Evolutionary conservation across 2,797 vertebrate species (phyloP), one percentile per base, ranked within the genome.

Genomic region (Phrynocephalus vlangalii): DNA sequence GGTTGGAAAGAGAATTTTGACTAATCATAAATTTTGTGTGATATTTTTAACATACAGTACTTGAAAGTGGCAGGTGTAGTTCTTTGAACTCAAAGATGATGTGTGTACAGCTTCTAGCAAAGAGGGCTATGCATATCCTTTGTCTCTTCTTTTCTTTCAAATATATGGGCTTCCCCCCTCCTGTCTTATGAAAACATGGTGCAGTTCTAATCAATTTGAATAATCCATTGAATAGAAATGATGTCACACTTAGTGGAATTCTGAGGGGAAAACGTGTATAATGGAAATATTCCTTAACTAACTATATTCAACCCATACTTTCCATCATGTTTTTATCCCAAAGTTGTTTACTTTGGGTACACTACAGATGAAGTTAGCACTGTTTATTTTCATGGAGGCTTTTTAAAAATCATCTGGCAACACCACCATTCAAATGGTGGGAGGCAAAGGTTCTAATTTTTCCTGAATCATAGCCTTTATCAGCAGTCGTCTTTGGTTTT

Each of bases 161-260:
- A n/a, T 86, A 16, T 88, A 84, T 50, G 11, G 70, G 2, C 84
- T 44, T 30, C 2, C 5, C 87, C 1, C 67, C 20, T 90, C 89
- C 66, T 85, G 18, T 86, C 13, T 87, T 92, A 90, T 56, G 83
- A 83, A 87, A 82, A 73, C 18, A 79, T 90, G 24, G 76, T 94
- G 77, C 0, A 3, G 1, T 90, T 89, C 38, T 48, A 78, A 38
- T 50, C 83, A 84, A 18, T 91, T 84, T 91, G 91, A 90, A 83
- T 89, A 84, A 44, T 88, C 92, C 33, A 71, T 82, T 88, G 84
- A 38, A 90, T 3, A 78, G 5, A 33, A 90, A 70, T 88, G 88
- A 50, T 85, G 52, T 44, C 67, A 90, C n/a, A 33, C 38, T 30
- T 50, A 70, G 30, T 70, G 44, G 16, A 44, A 68, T 56, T 24